phyloP scores from a whole-genome alignment of 2,888 invertebrate genomes.

The Ophion ellenae region DNA sequence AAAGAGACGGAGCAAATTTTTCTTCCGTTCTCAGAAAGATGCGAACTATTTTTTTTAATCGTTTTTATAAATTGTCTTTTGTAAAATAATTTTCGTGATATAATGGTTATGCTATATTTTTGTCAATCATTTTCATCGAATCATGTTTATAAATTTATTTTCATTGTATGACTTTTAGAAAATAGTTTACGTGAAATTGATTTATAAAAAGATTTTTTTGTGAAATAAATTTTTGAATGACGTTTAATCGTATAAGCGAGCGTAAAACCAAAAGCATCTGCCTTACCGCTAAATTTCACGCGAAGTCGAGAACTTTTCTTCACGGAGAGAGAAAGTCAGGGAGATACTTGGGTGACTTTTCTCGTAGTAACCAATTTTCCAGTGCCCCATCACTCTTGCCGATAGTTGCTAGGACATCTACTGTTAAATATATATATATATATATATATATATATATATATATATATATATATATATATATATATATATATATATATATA shows the following conservation, averaged over 20 bases:
- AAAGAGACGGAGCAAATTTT: neutral
- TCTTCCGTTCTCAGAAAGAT: neutral
- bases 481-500: constrained; percentile 1
- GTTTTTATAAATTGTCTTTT: neutral
- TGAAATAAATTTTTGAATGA: neutral
- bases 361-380: constrained; percentile 17
- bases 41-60: neutral
- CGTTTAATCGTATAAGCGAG: constrained; percentile 57
- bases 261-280: constrained; percentile 69
- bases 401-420: constrained; percentile 2
- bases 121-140: neutral
- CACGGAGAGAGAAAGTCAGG: constrained; percentile 2
- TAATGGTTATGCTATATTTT: neutral
- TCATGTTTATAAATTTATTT: neutral
- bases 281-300: constrained; percentile 62
- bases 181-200: neutral
- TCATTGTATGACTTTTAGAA: neutral
- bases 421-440: neutral
- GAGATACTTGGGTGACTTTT: constrained; percentile 32
- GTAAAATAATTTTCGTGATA: neutral
- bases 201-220: neutral
- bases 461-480: constrained; percentile 9
- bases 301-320: constrained; percentile 55
- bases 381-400: constrained; percentile 10
- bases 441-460: constrained; percentile 12